phyloP scores from a whole-genome alignment of 30 jellyfish, hydroid and myxozoan species.

The Phacellophora camtschatica region DNA sequence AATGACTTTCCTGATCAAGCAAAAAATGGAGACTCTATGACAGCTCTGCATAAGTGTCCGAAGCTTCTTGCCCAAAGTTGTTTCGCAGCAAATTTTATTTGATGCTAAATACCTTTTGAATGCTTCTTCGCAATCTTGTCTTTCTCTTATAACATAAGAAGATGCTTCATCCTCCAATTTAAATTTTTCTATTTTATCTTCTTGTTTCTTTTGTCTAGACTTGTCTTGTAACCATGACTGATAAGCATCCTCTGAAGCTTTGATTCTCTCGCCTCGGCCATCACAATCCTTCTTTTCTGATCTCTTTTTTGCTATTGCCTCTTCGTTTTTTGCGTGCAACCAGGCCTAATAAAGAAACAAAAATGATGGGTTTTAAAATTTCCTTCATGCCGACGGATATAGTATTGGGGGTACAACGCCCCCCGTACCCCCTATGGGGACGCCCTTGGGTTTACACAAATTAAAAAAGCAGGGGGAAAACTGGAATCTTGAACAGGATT shows the following conservation, averaged over 20 bases:
- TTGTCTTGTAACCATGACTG: constrained; percentile 76
- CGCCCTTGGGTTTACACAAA: background rate
- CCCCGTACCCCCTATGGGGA: too few relatives aligned
- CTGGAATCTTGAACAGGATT: too few relatives aligned
- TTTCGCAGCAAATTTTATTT: too few relatives aligned
- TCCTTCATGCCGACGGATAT: background rate
- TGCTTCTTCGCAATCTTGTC: constrained; percentile 88
- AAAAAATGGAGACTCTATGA: too few relatives aligned
- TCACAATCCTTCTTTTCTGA: background rate
- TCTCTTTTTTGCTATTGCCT: constrained; percentile 22
- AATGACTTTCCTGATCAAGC: too few relatives aligned
- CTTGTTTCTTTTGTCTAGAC: constrained; percentile 70
- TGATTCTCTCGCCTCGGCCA: constrained; percentile 9
- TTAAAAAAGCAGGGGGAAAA: too few relatives aligned
- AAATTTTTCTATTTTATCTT: constrained; percentile 46
- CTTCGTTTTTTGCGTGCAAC: constrained; percentile 59
- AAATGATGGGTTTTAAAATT: too few relatives aligned
- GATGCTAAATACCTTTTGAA: constrained; percentile 74
- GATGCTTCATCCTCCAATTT: constrained; percentile 89
- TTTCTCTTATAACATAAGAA: constrained; percentile 72
- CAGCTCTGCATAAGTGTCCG: too few relatives aligned
- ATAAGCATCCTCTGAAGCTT: constrained; percentile 71
- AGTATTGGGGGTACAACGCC: too few relatives aligned
- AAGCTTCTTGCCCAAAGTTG: too few relatives aligned
- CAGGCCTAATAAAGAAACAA: constrained; percentile 63